phyloP scores from a whole-genome alignment of 2,888 invertebrate species.

The Cremastobaeus sp. region DNA sequence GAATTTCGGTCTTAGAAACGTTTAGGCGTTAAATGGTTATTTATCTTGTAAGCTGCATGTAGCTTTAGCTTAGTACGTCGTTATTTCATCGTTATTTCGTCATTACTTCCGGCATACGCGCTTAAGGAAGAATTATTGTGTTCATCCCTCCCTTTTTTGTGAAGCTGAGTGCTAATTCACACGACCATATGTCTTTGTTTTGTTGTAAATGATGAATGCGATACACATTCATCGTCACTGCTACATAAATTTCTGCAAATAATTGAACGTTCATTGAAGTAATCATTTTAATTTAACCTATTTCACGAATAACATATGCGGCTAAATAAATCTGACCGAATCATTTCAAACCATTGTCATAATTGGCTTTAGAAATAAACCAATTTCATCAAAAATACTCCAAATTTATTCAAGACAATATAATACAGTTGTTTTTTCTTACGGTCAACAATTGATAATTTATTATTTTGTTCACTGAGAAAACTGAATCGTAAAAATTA shows the following conservation, averaged over 20 bases:
- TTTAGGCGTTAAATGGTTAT: constrained; percentile 58
- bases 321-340: no score
- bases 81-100: constrained; percentile 61
- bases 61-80: constrained; percentile 51
- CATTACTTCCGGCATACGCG: constrained; percentile 60
- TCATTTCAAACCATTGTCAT: no score
- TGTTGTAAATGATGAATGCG: constrained; percentile 54
- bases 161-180: constrained; percentile 47
- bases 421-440: no score
- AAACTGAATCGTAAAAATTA: no score
- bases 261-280: background rate
- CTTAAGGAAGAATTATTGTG: constrained; percentile 61
- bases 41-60: constrained; percentile 53
- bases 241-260: constrained; percentile 28
- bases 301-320: background rate
- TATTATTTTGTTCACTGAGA: no score
- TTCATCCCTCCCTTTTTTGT: constrained; percentile 52
- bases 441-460: no score
- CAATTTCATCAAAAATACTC: no score
- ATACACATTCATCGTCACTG: constrained; percentile 48
- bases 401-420: no score
- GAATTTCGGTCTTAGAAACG: constrained; percentile 46
- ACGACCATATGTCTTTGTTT: constrained; percentile 47
- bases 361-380: background rate
- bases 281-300: background rate